Evolutionary conservation across 1,140 invertebrate genomes (phyloP).

Genomic region (Drosophila sproati): DNA sequence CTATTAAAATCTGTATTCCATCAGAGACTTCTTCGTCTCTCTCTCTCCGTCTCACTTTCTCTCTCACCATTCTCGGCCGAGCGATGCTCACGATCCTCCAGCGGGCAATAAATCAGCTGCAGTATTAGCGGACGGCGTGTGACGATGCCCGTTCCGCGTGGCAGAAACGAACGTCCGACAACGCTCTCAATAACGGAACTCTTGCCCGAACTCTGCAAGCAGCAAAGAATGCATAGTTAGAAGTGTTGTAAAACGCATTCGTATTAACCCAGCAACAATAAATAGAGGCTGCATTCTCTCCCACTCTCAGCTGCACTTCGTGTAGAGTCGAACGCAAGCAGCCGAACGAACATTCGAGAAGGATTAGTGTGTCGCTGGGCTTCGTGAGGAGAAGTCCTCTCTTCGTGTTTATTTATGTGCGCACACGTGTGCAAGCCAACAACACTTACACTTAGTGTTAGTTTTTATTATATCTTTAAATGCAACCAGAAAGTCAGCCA

Average conservation of each 20-base stretch:
- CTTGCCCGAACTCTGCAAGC: conserved; percentile 97
- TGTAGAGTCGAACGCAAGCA: too few relatives aligned
- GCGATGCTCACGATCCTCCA: conserved; percentile 94
- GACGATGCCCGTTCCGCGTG: conserved; percentile 98
- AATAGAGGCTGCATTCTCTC: too few relatives aligned
- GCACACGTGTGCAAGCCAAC: too few relatives aligned
- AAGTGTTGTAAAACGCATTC: too few relatives aligned
- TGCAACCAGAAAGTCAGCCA: conserved; percentile 1
- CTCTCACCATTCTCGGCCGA: conserved; percentile 92
- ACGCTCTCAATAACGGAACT: conserved; percentile 99
- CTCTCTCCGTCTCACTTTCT: conserved; percentile 70
- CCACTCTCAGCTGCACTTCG: too few relatives aligned
- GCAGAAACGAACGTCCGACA: conserved; percentile 98
- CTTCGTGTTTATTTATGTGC: too few relatives aligned
- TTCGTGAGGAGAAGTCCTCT: too few relatives aligned
- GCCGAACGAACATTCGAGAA: too few relatives aligned
- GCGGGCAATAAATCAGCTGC: conserved; percentile 96
- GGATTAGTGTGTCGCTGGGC: too few relatives aligned
- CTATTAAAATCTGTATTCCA: neutral
- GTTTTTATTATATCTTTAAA: conserved; percentile 6
- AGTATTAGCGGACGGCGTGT: conserved; percentile 97
- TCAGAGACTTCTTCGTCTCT: neutral
- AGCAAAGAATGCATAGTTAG: conserved; percentile 11
- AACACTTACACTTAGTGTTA: neutral
- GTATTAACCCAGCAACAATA: too few relatives aligned